Evolutionary conservation across 2,797 vertebrate species (phyloP).

Genomic region (Hippopotamyrus pictus): DNA sequence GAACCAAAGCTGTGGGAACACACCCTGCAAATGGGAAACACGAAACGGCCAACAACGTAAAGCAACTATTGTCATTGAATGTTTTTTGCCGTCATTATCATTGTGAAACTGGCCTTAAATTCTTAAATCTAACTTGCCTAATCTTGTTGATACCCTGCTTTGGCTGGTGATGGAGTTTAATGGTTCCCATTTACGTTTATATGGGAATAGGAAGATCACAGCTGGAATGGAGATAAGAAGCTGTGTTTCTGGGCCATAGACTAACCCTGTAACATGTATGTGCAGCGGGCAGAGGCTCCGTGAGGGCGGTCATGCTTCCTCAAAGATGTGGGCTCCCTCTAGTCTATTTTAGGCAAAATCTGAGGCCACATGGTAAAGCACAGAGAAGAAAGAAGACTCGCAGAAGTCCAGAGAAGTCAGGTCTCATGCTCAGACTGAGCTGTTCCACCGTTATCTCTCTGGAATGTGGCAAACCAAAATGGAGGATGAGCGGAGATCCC

Average conservation of each 20-base stretch:
- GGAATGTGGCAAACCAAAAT: background rate
- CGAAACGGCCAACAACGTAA: background rate
- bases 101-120: background rate
- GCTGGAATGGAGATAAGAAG: background rate
- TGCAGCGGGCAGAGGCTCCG: background rate
- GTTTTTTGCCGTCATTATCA: background rate
- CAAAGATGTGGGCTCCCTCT: background rate
- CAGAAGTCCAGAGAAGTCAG: background rate
- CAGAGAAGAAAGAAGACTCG: background rate
- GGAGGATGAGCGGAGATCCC: background rate
- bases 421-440: background rate
- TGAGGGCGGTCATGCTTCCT: background rate
- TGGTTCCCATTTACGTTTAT: background rate
- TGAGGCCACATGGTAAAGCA: background rate
- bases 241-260: background rate
- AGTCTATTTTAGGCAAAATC: background rate
- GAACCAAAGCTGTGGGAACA: background rate
- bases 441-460: background rate
- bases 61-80: background rate
- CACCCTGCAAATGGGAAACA: background rate
- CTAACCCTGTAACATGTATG: background rate
- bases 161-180: background rate
- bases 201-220: background rate
- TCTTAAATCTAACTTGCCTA: background rate
- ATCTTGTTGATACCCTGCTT: background rate